Base-by-base conservation (phyloP, 2,888 invertebrate species). In the Tetrapedia diversipes region DNA sequence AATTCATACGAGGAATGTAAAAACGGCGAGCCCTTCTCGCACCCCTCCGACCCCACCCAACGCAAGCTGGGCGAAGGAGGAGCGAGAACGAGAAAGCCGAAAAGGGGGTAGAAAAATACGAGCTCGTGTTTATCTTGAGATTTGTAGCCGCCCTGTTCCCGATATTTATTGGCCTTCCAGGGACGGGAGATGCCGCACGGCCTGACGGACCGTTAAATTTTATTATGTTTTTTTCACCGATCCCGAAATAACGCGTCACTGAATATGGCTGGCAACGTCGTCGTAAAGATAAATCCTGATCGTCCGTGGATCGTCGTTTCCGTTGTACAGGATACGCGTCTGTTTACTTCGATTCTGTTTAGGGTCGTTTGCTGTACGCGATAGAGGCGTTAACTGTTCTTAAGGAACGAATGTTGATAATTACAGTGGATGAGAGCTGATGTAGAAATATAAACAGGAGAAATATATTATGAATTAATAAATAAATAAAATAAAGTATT, bases 121-220 rank as follows among this genome's bases (percentile, higher is more conserved):
- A 82, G 86, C 77, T 82, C 85, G 84, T 89, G 88, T 89, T 90
- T 90, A 89, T 89, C 89, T 88, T 88, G 87, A 89, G 89, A 90
- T 89, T 90, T 89, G 89, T 89, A 87, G 88, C 86, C 86, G 85
- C 77, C 84, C 83, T 87, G 87, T 89, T 86, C 86, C 82, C 84
- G 86, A 86, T 90, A 90, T 90, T 89, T 90, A 90, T 89, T 89
- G 87, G 88, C 84, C 77, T 66, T 66, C 45, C 61, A 45, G 54
- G 71, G 47, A 59, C 34, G 68, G 74, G 77, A 74, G 75, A 79
- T 65, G 60, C 73, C 81, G n/a, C n/a, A 65, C 82, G 77, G 67
- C 54, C 86, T 89, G 90, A 88, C 87, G 85, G 86, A 87, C 86
- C 90, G 88, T 89, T 90, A 88, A 89, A 89, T 89, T 89, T 89